These are phyloP conservation scores for Datnioides undecimradiatus DNA, from an alignment of 2,113 vertebrate species.

Conservation along the genomic window DNA sequence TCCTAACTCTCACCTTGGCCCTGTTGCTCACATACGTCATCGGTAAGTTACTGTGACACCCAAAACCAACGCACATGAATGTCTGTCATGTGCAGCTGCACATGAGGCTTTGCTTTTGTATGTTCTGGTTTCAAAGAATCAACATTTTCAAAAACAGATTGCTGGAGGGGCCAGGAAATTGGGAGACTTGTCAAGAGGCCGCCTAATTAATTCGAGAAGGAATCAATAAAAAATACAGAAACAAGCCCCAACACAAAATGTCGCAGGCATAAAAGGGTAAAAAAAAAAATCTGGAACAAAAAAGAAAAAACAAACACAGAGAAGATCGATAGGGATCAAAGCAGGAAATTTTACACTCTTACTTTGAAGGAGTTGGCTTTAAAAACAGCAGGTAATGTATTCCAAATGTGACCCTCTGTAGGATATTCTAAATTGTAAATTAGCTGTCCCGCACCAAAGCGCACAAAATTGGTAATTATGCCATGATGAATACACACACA, in stretches of 20 bases:
- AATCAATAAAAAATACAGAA: slow-evolving; percentile 51
- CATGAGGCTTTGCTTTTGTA: background rate
- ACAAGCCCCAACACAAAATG: slow-evolving; percentile 23
- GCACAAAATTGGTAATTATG: slow-evolving; percentile 52
- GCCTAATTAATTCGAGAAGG: slow-evolving; percentile 53
- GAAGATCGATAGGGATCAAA: slow-evolving; percentile 55
- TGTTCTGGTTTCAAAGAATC: background rate
- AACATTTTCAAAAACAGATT: slow-evolving; percentile 36
- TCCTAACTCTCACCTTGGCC: slow-evolving; percentile 93
- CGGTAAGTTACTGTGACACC: slow-evolving; percentile 85
- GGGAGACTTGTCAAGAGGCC: slow-evolving; percentile 30
- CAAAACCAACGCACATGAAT: fast-evolving
- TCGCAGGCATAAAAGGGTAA: slow-evolving; percentile 35
- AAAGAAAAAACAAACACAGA: background rate
- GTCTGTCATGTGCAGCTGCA: background rate
- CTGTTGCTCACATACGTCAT: slow-evolving; percentile 95
- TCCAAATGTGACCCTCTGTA: slow-evolving; percentile 38
- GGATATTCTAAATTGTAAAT: slow-evolving; percentile 60
- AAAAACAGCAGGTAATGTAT: slow-evolving; percentile 49
- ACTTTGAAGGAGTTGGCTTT: slow-evolving; percentile 37
- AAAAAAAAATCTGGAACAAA: slow-evolving; percentile 7
- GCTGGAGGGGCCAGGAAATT: slow-evolving; percentile 11
- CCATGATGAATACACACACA: slow-evolving; percentile 47
- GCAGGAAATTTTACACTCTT: slow-evolving; percentile 28
- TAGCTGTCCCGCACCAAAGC: slow-evolving; percentile 45